These are phyloP conservation scores for Tenualosa thibaudeaui DNA, from an alignment of 2,797 vertebrate species.

Conservation along the genomic window DNA sequence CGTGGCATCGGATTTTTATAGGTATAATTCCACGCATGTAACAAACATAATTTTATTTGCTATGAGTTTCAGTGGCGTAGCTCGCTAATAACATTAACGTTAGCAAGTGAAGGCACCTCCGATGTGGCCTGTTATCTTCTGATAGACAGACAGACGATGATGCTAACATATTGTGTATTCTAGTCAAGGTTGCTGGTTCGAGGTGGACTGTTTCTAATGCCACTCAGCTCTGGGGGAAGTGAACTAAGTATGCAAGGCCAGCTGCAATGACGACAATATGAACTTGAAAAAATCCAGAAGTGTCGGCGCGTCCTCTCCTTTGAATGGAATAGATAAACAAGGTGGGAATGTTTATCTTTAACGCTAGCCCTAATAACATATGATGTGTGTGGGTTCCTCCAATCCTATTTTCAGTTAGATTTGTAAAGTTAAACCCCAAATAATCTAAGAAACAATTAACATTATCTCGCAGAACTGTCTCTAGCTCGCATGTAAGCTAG, in stretches of 20 bases:
- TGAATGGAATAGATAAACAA: constrained; percentile 68
- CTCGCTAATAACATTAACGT: neutral
- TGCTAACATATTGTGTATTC: constrained; percentile 3
- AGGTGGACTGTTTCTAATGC: neutral
- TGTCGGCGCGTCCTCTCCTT: constrained; percentile 59
- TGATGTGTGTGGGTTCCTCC: neutral
- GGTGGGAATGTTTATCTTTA: constrained; percentile 43
- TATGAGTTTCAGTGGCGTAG: constrained; percentile 12
- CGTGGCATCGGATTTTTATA: neutral
- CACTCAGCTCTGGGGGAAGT: neutral
- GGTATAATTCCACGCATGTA: neutral
- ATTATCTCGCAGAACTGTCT: neutral
- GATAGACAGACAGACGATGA: neutral
- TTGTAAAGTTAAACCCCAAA: neutral
- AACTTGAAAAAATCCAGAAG: constrained; percentile 63
- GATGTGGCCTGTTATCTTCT: constrained; percentile 8
- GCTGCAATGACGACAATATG: constrained; percentile 42
- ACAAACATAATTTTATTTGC: neutral
- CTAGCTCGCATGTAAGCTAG: neutral
- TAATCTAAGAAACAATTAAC: neutral
- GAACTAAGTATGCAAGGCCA: neutral
- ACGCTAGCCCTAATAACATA: neutral
- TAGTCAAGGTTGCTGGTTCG: neutral
- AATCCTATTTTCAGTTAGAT: neutral
- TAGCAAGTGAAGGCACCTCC: neutral